Percentiles rank a stretch among this genome's conserved stretches.
phyloP scores from a whole-genome alignment of 2,888 invertebrate species.

The Seira ritae region DNA sequence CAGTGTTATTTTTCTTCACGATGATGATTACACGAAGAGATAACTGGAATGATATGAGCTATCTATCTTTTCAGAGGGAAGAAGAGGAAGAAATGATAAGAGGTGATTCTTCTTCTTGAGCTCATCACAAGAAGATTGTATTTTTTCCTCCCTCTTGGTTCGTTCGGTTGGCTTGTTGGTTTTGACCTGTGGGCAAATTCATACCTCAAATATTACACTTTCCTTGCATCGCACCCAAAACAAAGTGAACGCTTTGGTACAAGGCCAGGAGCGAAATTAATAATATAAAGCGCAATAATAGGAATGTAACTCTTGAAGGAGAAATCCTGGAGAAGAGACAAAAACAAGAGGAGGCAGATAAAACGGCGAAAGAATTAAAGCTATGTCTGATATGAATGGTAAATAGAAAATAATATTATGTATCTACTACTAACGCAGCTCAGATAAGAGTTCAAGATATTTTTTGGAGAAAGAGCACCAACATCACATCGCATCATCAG shows the following conservation, averaged over 20 bases:
- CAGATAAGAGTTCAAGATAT: constrained; percentile 8
- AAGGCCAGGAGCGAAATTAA: not conserved
- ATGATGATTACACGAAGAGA: constrained; percentile 11
- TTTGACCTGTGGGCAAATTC: constrained; percentile 10
- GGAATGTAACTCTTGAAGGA: not conserved
- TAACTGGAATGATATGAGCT: constrained; percentile 16
- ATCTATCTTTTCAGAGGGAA: not conserved
- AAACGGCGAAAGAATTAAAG: not conserved
- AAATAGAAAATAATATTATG: constrained; percentile 10
- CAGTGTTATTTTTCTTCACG: constrained; percentile 6
- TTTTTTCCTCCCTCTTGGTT: too few relatives aligned
- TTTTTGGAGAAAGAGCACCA: not conserved
- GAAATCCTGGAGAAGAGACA: not conserved
- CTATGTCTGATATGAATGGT: not conserved
- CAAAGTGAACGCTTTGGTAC: not conserved
- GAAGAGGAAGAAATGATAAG: constrained; percentile 1
- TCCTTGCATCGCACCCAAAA: not conserved
- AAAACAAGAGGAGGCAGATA: not conserved
- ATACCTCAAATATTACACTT: constrained; percentile 13
- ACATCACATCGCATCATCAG: too few relatives aligned
- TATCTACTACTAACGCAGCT: not conserved
- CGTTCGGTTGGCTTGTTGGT: not conserved
- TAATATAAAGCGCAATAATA: not conserved
- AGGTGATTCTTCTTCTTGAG: constrained; percentile 4
- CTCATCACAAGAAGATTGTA: not conserved